Evolutionary conservation across 2,888 invertebrate genomes (phyloP).

Genomic region (Caenorhabditis sp.): DNA sequence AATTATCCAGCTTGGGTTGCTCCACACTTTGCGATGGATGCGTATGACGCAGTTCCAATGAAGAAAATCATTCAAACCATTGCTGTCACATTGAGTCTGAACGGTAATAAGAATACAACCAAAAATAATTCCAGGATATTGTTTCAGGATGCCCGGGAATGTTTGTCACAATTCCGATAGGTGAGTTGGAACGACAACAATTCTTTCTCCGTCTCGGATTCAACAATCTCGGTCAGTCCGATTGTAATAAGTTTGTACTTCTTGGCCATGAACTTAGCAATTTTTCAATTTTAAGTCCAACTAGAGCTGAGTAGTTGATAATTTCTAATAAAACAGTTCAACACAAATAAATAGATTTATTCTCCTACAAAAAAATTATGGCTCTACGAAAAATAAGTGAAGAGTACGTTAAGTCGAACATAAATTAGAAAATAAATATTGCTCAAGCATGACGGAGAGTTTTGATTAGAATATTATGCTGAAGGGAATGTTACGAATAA

Average conservation of each 20-base stretch:
- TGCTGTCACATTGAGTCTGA: conserved; percentile 51
- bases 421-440: background rate
- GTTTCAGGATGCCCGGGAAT: conserved; percentile 53
- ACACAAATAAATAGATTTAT: background rate
- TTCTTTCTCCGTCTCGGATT: conserved; percentile 54
- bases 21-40: conserved; percentile 51
- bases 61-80: conserved; percentile 51
- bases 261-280: conserved; percentile 15
- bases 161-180: conserved; percentile 43
- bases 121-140: background rate
- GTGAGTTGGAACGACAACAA: conserved; percentile 45
- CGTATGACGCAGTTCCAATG: conserved; percentile 55
- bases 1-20: conserved; percentile 58
- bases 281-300: background rate
- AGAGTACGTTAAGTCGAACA: background rate
- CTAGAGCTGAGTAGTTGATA: background rate
- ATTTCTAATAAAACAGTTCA: background rate
- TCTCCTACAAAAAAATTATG: conserved; percentile 3
- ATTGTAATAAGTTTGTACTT: conserved; percentile 7
- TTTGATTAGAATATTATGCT: conserved; percentile 1
- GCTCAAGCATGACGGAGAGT: background rate
- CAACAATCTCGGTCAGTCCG: conserved; percentile 23
- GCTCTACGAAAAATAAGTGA: background rate
- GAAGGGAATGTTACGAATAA: background rate
- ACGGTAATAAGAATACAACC: conserved; percentile 31